These are phyloP conservation scores for Pseudococcus viburni DNA, from an alignment of 2,888 invertebrate species.

Conservation along the genomic window DNA sequence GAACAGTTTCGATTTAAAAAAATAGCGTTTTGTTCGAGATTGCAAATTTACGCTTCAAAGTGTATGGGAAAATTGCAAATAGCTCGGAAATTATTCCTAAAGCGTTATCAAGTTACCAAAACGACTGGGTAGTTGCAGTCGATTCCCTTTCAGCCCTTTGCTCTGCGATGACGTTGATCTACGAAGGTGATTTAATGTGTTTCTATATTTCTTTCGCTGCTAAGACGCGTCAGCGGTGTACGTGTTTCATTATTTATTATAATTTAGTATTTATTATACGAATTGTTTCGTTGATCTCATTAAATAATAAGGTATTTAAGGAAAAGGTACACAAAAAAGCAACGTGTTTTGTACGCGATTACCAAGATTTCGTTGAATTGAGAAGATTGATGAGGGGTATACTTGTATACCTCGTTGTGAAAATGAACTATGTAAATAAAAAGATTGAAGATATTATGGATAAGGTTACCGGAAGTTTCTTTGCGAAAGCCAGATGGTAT, in stretches of 20 bases:
- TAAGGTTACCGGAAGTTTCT: not conserved
- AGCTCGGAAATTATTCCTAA: not conserved
- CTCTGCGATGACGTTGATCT: not conserved
- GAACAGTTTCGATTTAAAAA: not conserved
- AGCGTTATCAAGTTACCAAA: slow-evolving; percentile 16
- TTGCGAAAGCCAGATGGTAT: not conserved
- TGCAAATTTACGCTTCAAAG: slow-evolving; percentile 50
- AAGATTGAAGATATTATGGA: not conserved
- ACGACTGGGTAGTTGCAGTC: not conserved
- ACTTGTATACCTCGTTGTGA: not conserved
- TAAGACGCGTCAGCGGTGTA: not conserved
- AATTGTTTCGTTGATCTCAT: slow-evolving; percentile 30
- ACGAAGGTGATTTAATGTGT: not conserved
- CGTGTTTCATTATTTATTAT: slow-evolving; percentile 11
- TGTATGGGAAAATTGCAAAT: slow-evolving; percentile 49
- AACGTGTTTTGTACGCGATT: slow-evolving; percentile 31
- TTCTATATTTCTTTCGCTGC: not conserved
- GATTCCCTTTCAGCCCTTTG: not conserved
- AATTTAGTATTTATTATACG: slow-evolving; percentile 24
- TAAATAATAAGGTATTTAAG: slow-evolving; percentile 43
- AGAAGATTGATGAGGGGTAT: not conserved
- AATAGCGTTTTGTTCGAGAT: not conserved
- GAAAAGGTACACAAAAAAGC: not conserved
- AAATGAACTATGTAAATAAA: not conserved
- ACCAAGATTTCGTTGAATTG: not conserved